Percentiles rank a stretch among this genome's conserved stretches.
Evolutionary conservation across 2,888 invertebrate genomes (phyloP).

Genomic region (Tinea trinotella): DNA sequence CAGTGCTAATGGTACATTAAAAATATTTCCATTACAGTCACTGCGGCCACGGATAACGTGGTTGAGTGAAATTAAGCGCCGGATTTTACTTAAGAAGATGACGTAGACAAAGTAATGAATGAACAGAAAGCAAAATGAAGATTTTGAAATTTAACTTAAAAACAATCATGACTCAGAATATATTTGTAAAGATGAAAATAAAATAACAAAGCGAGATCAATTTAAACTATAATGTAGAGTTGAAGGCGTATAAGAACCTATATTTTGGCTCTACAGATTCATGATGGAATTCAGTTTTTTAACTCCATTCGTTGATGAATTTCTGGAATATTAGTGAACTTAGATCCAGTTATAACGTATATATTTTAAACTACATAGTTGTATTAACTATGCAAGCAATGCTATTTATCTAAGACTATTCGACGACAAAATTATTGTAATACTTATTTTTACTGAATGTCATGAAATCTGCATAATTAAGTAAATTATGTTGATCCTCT

Average conservation of each 20-base stretch:
- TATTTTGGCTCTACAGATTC: slow-evolving; percentile 27
- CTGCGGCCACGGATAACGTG: slow-evolving; percentile 41
- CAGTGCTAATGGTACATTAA: slow-evolving; percentile 64
- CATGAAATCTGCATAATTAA: too few species aligned
- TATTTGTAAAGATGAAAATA: slow-evolving; percentile 27
- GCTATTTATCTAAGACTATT: slow-evolving; percentile 13
- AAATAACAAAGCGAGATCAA: slow-evolving; percentile 7
- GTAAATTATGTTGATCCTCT: too few species aligned
- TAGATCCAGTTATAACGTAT: not conserved
- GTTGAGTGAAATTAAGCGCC: slow-evolving; percentile 31
- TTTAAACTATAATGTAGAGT: slow-evolving; percentile 2
- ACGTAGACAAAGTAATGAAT: slow-evolving; percentile 28
- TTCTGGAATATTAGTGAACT: slow-evolving; percentile 41
- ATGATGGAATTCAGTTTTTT: slow-evolving; percentile 36
- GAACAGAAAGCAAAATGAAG: slow-evolving; percentile 7
- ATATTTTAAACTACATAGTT: not conserved
- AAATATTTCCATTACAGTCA: slow-evolving; percentile 59
- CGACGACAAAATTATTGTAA: too few species aligned
- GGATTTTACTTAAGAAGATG: slow-evolving; percentile 24
- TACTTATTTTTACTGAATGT: too few species aligned
- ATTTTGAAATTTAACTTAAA: slow-evolving; percentile 24
- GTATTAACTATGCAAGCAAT: not conserved
- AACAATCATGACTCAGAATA: slow-evolving; percentile 29
- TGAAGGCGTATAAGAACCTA: not conserved
- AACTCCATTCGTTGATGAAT: slow-evolving; percentile 46